These are phyloP conservation scores for Epinephelus lanceolatus DNA, from an alignment of 2,113 vertebrate species.

Conservation along the genomic window DNA sequence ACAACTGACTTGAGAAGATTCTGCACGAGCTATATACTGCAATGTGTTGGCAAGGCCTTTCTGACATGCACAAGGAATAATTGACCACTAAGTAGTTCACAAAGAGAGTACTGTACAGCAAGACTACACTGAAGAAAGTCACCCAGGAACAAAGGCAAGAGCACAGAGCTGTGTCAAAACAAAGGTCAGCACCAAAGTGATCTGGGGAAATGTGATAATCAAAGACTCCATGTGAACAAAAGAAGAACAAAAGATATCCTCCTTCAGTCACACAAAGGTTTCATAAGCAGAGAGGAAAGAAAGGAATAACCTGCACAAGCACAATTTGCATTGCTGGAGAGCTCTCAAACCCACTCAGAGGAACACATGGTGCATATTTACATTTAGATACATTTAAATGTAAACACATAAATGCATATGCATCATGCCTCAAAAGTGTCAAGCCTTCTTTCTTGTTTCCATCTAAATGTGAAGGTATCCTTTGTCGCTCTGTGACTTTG, in stretches of 20 bases:
- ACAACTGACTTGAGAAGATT: not conserved
- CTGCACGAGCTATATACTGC: not conserved
- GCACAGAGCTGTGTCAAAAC: constrained; percentile 3
- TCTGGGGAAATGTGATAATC: constrained; percentile 17
- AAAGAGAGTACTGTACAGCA: not conserved
- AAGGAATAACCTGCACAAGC: not conserved
- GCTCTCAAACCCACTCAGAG: not conserved
- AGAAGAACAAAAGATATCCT: constrained; percentile 8
- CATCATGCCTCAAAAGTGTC: not conserved
- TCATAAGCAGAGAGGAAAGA: not conserved
- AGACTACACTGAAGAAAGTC: not conserved
- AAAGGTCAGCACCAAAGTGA: constrained; percentile 24
- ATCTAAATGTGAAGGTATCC: not conserved
- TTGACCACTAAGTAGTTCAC: not conserved
- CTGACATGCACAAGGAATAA: not conserved
- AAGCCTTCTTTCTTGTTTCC: not conserved
- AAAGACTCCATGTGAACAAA: not conserved
- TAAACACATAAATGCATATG: not conserved
- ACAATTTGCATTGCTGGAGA: not conserved
- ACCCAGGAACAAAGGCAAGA: not conserved
- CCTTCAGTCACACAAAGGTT: constrained; percentile 8
- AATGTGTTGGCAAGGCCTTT: not conserved
- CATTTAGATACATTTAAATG: not conserved
- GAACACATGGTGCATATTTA: not conserved
- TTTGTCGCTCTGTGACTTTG: constrained; percentile 13